Base-by-base conservation (phyloP, 2,113 vertebrate species). In the Hydrochoerus hydrochaeris region DNA sequence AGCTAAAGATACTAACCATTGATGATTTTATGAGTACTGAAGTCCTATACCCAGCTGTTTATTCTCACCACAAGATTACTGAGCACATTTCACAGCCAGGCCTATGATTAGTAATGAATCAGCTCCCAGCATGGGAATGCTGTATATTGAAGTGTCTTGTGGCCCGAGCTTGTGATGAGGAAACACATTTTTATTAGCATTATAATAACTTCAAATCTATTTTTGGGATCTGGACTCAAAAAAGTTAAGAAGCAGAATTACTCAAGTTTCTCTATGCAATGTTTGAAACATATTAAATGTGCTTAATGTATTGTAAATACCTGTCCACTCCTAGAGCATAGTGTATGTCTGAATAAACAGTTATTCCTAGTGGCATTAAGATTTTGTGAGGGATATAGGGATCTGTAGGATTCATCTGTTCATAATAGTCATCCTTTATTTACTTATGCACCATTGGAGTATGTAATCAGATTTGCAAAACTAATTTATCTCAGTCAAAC, bases 61-160 rank as follows among this genome's bases (percentile, higher is more conserved):
- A 82, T 24, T 83, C 80, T 93, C 63, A 87, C 30, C 26, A 77
- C 41, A 88, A 83, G 89, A 85, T 85, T 93, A 94, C 44, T 90
- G 65, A 95, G 82, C n/a, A 60, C 86, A 52, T 46, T 90, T 71
- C 73, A 87, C 35, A 95, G 69, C 26, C 67, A 96, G 63, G 44
- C 3, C 77, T 69, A 14, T 60, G 73, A 93, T 62, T 95, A 75
- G 24, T 32, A 80, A 73, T 52, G 49, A 38, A 49, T 90, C 46
- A 86, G 54, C 87, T 12, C 41, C 20, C 19, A 49, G 7, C 69
- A 94, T 26, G 52, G 78, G 83, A 95, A 95, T 44, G 52, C 35
- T 49, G 54, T 58, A 81, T 19, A 54, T 35, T 78, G 44, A 91
- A 28, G 67, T 81, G 30, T 12, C n/a, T 77, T 13, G 38, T 38